Evolutionary conservation across 2,888 invertebrate genomes (phyloP).

Genomic region (Lymantria dispar): DNA sequence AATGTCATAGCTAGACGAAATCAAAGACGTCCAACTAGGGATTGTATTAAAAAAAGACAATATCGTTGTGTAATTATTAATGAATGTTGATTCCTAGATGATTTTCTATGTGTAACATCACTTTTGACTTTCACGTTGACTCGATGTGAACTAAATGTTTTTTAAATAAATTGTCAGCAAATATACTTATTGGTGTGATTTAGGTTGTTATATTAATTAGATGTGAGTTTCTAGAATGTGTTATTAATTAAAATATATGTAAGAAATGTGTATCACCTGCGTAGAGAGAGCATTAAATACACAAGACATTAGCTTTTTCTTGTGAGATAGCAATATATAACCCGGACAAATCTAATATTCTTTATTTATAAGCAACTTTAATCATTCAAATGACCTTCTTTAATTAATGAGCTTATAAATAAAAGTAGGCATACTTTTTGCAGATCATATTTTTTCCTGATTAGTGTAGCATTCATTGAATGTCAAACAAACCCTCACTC

Average conservation of each 20-base stretch:
- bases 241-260: background rate
- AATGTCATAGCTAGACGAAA: conserved; percentile 66
- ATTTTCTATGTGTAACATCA: conserved; percentile 23
- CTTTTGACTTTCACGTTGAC: too few relatives aligned
- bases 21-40: conserved; percentile 71
- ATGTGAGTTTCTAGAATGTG: background rate
- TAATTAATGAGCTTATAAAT: too few relatives aligned
- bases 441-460: too few relatives aligned
- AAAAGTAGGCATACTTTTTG: too few relatives aligned
- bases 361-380: too few relatives aligned
- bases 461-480: too few relatives aligned
- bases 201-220: background rate
- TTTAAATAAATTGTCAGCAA: background rate
- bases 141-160: conserved; percentile 31
- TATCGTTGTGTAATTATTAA: conserved; percentile 54
- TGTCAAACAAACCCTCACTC: too few relatives aligned
- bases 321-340: too few relatives aligned
- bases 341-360: too few relatives aligned
- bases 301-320: too few relatives aligned
- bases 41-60: conserved; percentile 72
- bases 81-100: conserved; percentile 33
- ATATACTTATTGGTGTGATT: background rate
- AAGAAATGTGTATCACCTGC: background rate
- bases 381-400: too few relatives aligned
- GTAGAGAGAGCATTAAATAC: too few relatives aligned